These are phyloP conservation scores for Callorhinus ursinus DNA, from an alignment of 2,113 vertebrate species.

Conservation along the genomic window DNA sequence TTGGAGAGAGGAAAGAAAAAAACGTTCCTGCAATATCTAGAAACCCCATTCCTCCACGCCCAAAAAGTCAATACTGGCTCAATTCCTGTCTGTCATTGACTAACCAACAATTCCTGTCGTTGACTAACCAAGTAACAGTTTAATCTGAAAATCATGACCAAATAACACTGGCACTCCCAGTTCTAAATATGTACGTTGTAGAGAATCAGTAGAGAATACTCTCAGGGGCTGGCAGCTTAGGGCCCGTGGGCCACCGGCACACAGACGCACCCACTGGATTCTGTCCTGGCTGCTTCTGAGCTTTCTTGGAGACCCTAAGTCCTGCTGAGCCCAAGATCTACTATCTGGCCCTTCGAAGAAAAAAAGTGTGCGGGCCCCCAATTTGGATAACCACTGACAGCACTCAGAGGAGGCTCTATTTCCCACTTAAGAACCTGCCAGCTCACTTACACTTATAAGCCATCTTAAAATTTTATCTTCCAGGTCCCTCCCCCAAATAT, in stretches of 20 bases:
- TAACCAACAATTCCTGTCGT: not conserved
- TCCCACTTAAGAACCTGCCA: not conserved
- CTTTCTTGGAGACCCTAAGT: rapidly evolving
- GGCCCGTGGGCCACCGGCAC: not conserved
- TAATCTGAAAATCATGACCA: constrained; percentile 1
- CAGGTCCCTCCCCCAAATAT: not conserved
- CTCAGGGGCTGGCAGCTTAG: not conserved
- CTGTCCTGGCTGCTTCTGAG: not conserved
- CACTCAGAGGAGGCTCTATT: not conserved
- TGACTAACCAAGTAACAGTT: not conserved
- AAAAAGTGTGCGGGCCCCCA: too few species aligned
- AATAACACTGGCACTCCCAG: not conserved
- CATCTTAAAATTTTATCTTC: not conserved
- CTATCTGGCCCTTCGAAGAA: not conserved
- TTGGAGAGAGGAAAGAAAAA: not conserved
- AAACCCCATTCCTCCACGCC: not conserved
- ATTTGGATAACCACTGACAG: not conserved
- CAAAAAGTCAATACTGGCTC: not conserved
- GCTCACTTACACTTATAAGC: not conserved
- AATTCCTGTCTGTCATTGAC: not conserved
- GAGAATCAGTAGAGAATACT: not conserved
- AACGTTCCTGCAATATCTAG: not conserved
- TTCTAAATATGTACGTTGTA: not conserved
- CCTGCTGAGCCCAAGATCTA: too few species aligned
- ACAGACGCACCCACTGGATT: rapidly evolving